Percentiles rank a stretch among this genome's conserved stretches.
These are phyloP conservation scores for Patella depressa DNA, from an alignment of 2,888 invertebrate species.

Conservation along the genomic window DNA sequence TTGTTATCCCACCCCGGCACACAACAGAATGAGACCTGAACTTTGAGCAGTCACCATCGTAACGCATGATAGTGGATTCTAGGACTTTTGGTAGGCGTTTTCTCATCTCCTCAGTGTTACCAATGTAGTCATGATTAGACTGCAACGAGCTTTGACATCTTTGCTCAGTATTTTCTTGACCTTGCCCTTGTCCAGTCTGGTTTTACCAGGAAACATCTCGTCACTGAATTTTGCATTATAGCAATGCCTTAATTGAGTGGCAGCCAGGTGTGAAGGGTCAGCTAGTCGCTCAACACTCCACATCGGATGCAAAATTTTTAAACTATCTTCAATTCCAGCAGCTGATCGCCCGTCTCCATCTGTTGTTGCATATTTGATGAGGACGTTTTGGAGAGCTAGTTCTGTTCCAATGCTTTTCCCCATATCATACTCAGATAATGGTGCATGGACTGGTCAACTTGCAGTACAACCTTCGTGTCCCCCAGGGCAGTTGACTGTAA, in stretches of 20 bases:
- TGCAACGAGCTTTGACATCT: no score
- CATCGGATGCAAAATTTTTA: conserved; percentile 14
- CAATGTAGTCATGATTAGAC: no score
- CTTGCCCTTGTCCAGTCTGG: not conserved
- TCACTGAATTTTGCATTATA: conserved; percentile 8
- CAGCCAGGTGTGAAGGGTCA: conserved; percentile 17
- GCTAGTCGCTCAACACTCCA: conserved; percentile 7
- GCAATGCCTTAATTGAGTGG: conserved; percentile 10
- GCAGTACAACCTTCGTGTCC: conserved; percentile 25
- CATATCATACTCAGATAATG: conserved; percentile 19
- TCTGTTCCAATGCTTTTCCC: conserved; percentile 18
- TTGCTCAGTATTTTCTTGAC: not conserved
- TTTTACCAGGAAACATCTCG: not conserved
- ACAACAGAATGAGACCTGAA: not conserved
- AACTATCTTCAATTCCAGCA: conserved; percentile 3
- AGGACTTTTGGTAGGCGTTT: not conserved
- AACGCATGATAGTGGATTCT: not conserved
- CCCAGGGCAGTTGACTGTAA: not conserved
- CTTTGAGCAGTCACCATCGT: not conserved
- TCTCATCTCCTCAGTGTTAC: not conserved
- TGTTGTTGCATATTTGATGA: conserved; percentile 19
- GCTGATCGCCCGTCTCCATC: conserved; percentile 17
- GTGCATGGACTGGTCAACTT: conserved; percentile 10
- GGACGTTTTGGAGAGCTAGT: conserved; percentile 18
- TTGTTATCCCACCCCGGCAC: not conserved